Conservation (phyloP, 2,113 vertebrate genomes). For the Aythya baeri region DNA sequence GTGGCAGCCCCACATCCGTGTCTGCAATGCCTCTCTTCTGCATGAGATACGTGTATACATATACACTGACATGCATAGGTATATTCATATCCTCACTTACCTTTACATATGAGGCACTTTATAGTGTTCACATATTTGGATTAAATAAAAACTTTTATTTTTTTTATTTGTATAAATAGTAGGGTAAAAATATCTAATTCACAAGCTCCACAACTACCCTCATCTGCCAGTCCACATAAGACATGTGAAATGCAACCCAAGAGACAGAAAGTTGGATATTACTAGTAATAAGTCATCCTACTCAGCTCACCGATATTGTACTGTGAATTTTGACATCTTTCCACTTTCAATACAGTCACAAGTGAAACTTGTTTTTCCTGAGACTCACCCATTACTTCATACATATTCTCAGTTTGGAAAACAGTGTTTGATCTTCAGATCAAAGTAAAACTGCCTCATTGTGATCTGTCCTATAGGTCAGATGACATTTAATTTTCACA, state of each 20-base stretch:
- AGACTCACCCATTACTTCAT: background rate
- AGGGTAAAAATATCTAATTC: constrained; percentile 58
- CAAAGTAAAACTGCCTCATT: constrained; percentile 39
- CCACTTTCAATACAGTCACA: background rate
- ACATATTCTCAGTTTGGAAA: constrained; percentile 13
- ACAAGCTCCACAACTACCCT: constrained; percentile 23
- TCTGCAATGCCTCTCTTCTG: background rate
- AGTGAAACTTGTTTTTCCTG: background rate
- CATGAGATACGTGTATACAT: background rate
- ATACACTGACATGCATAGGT: rapidly evolving
- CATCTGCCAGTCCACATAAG: constrained; percentile 36
- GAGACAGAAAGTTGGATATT: constrained; percentile 32
- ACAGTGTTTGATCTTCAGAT: constrained; percentile 33
- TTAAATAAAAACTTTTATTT: background rate
- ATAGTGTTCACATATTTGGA: background rate
- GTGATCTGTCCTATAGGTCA: constrained; percentile 37
- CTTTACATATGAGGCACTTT: background rate
- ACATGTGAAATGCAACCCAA: constrained; percentile 10
- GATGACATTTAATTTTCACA: background rate
- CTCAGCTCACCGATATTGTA: constrained; percentile 17
- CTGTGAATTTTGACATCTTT: constrained; percentile 12
- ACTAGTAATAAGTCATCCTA: constrained; percentile 47
- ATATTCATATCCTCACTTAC: background rate
- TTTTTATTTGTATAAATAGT: background rate
- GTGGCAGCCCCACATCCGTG: background rate